These are phyloP conservation scores for Mus caroli DNA, from an alignment of 2,797 vertebrate genomes.

Conservation along the genomic window DNA sequence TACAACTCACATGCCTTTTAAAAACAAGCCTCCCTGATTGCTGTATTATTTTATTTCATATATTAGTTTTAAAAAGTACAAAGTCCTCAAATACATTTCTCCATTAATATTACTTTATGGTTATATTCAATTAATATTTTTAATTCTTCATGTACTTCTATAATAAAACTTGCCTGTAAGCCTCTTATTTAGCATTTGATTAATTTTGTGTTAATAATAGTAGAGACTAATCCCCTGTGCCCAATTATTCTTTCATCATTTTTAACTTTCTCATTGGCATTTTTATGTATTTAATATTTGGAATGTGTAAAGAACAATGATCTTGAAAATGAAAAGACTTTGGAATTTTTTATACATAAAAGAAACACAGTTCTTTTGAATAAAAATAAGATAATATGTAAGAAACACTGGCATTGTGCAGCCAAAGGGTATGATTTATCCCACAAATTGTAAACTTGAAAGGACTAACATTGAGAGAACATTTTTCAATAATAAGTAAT, in stretches of 20 bases:
- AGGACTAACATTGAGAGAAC: neutral
- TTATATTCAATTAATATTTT: constrained; percentile 22
- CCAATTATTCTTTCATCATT: constrained; percentile 27
- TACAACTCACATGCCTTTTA: neutral
- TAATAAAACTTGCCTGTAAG: constrained; percentile 34
- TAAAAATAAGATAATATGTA: constrained; percentile 21
- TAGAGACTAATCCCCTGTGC: neutral
- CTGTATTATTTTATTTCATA: neutral
- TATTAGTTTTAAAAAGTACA: neutral
- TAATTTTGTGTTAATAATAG: constrained; percentile 51
- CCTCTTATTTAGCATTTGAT: constrained; percentile 29
- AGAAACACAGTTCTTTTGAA: constrained; percentile 19
- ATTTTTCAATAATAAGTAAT: constrained; percentile 8
- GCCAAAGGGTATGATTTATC: neutral
- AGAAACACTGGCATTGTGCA: neutral
- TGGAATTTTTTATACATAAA: neutral
- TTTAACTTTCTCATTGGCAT: neutral
- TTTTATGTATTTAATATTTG: constrained; percentile 32
- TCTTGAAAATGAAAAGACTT: neutral
- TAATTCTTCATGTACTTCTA: constrained; percentile 44
- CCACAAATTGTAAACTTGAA: constrained; percentile 4
- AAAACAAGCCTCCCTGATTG: neutral
- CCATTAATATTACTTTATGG: neutral
- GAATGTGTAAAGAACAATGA: neutral
- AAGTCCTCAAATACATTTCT: neutral